Conservation (phyloP, 2,797 vertebrate genomes). For the Spheniscus humboldti region DNA sequence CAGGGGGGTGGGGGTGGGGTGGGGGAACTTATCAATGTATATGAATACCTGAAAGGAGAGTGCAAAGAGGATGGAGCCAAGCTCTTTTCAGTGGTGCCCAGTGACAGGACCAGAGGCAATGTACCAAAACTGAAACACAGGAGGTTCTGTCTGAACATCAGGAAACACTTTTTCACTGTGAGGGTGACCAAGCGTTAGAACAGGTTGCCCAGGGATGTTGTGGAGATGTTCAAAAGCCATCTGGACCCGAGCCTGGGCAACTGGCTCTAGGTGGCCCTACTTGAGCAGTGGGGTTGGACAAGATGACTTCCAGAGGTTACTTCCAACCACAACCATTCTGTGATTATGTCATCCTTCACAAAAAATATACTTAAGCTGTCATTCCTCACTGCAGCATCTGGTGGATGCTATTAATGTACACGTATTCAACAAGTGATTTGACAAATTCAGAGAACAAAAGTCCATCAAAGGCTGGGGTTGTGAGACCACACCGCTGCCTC, state of each 20-base stretch:
- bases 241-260: fast-evolving
- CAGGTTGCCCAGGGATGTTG: neutral
- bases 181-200: neutral
- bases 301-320: neutral
- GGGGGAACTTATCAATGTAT: neutral
- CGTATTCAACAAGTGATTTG: neutral
- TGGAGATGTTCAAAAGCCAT: neutral
- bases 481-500: neutral
- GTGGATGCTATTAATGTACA: neutral
- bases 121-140: neutral
- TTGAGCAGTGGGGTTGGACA: neutral
- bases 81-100: neutral
- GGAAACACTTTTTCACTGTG: neutral
- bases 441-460: neutral
- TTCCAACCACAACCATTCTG: neutral
- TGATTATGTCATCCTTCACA: neutral
- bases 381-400: neutral
- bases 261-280: neutral
- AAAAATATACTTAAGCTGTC: neutral
- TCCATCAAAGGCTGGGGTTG: neutral
- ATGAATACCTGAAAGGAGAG: neutral
- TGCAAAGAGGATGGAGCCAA: neutral
- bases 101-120: neutral
- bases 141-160: neutral
- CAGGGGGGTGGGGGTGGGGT: fast-evolving